Evolutionary conservation across 2,113 vertebrate species (phyloP), one percentile per base, ranked within the genome.

Genomic region (Halichoeres trimaculatus): DNA sequence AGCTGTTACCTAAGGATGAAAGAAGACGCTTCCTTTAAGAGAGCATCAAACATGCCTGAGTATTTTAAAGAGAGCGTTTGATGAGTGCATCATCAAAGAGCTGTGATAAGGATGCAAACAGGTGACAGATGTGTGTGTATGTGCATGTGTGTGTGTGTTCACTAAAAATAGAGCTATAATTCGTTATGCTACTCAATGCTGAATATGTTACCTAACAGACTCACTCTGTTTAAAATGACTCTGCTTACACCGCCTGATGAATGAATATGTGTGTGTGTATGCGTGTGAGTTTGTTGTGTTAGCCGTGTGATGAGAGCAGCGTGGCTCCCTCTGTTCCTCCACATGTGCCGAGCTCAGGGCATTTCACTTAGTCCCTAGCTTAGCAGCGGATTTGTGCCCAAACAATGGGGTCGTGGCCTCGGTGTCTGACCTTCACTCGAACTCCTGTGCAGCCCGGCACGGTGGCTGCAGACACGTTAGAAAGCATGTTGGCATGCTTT

Each of bases 321-420:
- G 53, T 13, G 70, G 59, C 77, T 87, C 58, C 5, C 71, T 59
- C 70, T 54, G 68, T 45, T 45, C 43, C 47, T 80, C 86, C 94
- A 85, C 88, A 95, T 95, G 93, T 95, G 95, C 94, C 90, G 93
- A 94, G 94, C 95, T 93, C 94, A 94, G 90, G 92, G 87, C 90
- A 94, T 96, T 96, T 94, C 90, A 90, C 90, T 95, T 90, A 95
- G 88, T 93, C 92, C 88, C 81, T 93, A 96, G 95, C 94, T 97
- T 96, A 96, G 88, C 84, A 78, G 90, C 84, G 94, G 95, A 96
- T 96, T 95, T 97, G 89, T 80, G 89, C 81, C 89, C 93, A 84
- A 30, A 96, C 95, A 97, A 95, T 95, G 93, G 94, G 91, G 93
- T 90, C 89, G 82, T 92, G 93, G 91, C 91, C 90, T 72, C 59